Base-by-base conservation (phyloP, 2,797 vertebrate genomes). In the Jordanella pulchra region DNA sequence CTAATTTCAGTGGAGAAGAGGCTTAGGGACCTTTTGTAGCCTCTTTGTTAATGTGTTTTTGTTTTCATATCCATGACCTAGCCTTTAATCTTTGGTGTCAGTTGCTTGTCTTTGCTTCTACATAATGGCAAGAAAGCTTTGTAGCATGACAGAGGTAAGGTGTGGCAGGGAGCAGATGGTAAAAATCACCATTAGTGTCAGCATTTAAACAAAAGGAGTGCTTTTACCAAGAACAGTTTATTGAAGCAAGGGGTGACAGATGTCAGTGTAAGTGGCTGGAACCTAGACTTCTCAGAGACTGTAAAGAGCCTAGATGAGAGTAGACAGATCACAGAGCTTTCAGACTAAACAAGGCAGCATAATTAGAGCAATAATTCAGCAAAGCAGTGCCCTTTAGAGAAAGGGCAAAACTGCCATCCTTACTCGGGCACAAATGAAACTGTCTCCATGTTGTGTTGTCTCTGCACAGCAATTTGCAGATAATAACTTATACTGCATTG, bases 281-380 rank as follows among this genome's bases (percentile, higher is more conserved):
- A 85, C 73, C 47, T 72, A 65, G 64, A 39, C 32, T 73, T 87
- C 73, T 82, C n/a, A 75, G 74, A 78, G 81, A 85, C 79, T 63
- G 65, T 65, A 47, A 65, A 44, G 56, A 83, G 82, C 81, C 77
- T 81, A 92, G 86, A 90, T 87, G 87, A 85, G 87, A 89, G 78
- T 83, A 87, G 87, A 87, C 89, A 81, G 84, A 90, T 89, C 87
- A 84, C 77, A 63, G 60, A 85, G 85, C 70, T 77, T 71, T 84
- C 83, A 93, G 90, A 92, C 91, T 90, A 92, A 93, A 93, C 91
- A 91, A 67, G 65, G 74, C 73, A 14, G 44, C 86, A 82, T 89
- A 93, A 92, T 93, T 90, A 90, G 78, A 89, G 87, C 87, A 75
- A 86, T 88, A 90, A 86, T 77, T 92, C 86, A 89, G 76, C 74